Conservation (phyloP, 2,797 vertebrate genomes). For the Pseudochirops cupreus region DNA sequence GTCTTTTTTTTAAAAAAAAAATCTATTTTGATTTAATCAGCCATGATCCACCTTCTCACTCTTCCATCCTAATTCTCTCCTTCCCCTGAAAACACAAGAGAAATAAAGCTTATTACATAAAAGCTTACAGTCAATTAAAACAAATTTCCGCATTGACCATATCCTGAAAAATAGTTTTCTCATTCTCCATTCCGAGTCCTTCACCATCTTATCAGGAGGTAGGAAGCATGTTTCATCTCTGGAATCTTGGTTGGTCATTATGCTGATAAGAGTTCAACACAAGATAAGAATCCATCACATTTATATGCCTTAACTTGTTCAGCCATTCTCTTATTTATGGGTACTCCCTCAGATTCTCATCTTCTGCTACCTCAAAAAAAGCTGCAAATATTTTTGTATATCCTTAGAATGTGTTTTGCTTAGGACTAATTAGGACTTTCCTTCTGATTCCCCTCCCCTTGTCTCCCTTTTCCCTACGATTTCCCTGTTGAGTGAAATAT, state of each 20-base stretch:
- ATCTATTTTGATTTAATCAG: not conserved
- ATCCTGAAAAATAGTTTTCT: not conserved
- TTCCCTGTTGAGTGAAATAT: not conserved
- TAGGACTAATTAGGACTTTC: not conserved
- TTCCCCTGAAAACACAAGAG: not conserved
- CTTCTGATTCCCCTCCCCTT: not conserved
- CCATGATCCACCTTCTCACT: not conserved
- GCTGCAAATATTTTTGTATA: not conserved
- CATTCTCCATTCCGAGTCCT: not conserved
- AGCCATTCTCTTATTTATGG: not conserved
- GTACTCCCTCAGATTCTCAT: not conserved
- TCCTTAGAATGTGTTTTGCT: not conserved
- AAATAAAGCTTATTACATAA: not conserved
- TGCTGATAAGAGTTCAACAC: not conserved
- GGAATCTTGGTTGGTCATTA: not conserved
- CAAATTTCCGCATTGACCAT: not conserved
- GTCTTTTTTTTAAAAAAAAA: not conserved
- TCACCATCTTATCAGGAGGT: not conserved
- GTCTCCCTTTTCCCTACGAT: not conserved
- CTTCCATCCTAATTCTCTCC: not conserved
- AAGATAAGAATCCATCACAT: not conserved
- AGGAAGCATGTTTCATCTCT: not conserved
- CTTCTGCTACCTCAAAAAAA: not conserved
- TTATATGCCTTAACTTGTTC: not conserved
- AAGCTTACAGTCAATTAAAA: not conserved